phyloP scores from a whole-genome alignment of 1,140 invertebrate species.

The Psilanteris sp. region DNA sequence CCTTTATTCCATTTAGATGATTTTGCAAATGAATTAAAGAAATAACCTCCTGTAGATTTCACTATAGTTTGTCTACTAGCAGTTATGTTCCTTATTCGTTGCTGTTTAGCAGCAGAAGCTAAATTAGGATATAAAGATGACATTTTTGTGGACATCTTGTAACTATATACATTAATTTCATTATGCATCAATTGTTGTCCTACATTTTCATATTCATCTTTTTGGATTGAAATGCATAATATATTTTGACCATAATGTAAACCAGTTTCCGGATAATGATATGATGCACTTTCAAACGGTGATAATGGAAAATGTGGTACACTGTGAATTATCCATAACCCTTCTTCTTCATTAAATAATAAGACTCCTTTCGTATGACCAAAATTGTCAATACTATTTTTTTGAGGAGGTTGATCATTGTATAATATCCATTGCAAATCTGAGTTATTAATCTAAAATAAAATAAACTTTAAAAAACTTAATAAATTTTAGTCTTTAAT shows the following conservation, averaged over 20 bases:
- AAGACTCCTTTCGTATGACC: constrained; percentile 94
- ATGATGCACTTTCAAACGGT: too few species aligned
- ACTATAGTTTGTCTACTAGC: constrained; percentile 83
- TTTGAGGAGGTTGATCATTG: constrained; percentile 90
- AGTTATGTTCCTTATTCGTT: constrained; percentile 82
- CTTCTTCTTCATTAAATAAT: constrained; percentile 84
- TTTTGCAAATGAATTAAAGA: constrained; percentile 90
- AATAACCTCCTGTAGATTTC: constrained; percentile 79
- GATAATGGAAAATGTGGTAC: constrained; percentile 90
- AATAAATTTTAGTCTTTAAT: too few species aligned
- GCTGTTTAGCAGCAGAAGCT: constrained; percentile 82
- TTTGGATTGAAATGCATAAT: constrained; percentile 88
- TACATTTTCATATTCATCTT: constrained; percentile 84
- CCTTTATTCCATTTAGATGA: constrained; percentile 84
- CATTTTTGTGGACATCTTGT: constrained; percentile 81
- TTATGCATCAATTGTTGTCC: constrained; percentile 88
- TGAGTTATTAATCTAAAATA: constrained; percentile 1
- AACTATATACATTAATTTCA: constrained; percentile 84
- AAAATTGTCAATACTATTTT: constrained; percentile 77
- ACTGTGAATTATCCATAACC: constrained; percentile 96
- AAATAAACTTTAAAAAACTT: too few species aligned
- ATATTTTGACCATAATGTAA: constrained; percentile 91
- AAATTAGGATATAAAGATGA: constrained; percentile 81
- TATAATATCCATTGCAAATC: constrained; percentile 85
- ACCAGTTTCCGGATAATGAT: constrained; percentile 89